Percentiles rank a stretch among this genome's conserved stretches.
Conservation (phyloP, 2,888 invertebrate genomes). For the Auanema freiburgensis region DNA sequence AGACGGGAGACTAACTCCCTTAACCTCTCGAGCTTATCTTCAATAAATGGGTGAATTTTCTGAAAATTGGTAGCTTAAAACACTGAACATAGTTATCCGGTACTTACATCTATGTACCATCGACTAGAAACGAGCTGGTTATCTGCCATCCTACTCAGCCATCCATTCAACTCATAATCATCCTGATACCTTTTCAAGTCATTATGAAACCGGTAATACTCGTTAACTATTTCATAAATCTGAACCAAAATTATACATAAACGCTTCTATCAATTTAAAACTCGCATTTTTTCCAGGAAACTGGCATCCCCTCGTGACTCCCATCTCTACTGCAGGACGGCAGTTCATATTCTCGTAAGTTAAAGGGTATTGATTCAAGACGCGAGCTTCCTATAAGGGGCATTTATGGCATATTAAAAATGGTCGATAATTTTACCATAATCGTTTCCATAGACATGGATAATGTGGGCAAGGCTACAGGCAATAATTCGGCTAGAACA, state of each 20-base stretch:
- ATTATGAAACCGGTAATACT: slow-evolving; percentile 35
- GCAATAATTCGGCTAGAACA: slow-evolving; percentile 67
- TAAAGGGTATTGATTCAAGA: slow-evolving; percentile 33
- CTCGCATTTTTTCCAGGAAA: slow-evolving; percentile 53
- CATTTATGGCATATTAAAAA: not conserved
- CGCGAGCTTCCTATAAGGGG: slow-evolving; percentile 24
- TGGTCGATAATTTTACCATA: slow-evolving; percentile 17
- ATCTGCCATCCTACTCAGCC: slow-evolving; percentile 55
- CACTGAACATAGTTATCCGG: not conserved
- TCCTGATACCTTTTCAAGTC: slow-evolving; percentile 41
- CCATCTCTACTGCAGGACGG: slow-evolving; percentile 39
- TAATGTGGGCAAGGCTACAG: slow-evolving; percentile 67
- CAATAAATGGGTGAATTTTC: slow-evolving; percentile 53
- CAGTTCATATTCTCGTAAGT: slow-evolving; percentile 51
- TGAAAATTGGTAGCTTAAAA: slow-evolving; percentile 23
- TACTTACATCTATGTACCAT: slow-evolving; percentile 57
- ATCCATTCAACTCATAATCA: slow-evolving; percentile 57
- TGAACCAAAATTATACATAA: slow-evolving; percentile 10
- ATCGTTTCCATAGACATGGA: slow-evolving; percentile 61
- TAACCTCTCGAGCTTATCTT: slow-evolving; percentile 36
- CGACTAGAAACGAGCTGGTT: slow-evolving; percentile 49
- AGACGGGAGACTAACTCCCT: slow-evolving; percentile 22
- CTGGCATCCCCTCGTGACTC: slow-evolving; percentile 46
- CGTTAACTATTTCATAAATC: slow-evolving; percentile 60
- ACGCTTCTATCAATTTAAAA: not conserved